Base-by-base conservation (phyloP, 2,113 vertebrate species). In the Triplophysa rosa region DNA sequence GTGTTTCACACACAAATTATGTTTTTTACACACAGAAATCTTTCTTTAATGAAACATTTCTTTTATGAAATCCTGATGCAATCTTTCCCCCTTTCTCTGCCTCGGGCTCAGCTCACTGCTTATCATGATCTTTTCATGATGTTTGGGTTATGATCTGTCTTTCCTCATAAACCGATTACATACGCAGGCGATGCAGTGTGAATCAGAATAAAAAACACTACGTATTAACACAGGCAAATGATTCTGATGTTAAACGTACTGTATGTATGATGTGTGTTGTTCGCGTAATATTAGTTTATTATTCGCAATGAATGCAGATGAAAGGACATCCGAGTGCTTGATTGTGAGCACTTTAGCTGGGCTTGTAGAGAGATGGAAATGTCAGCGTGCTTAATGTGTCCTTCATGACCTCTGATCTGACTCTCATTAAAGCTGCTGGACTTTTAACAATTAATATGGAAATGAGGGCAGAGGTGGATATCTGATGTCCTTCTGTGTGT, bases 401-500 rank as follows among this genome's bases (percentile, higher is more conserved):
- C 70, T 72, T n/a, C 14, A 13, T 72, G 70, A 72, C 70, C 68
- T 58, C 52, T 0, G 52, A n/a, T 29, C 49, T 71, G 68, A 71
- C 33, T 72, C 70, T 72, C n/a, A 59, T 72, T 72, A 72, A 72
- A 72, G 13, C 70, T 42, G 54, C 70, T 14, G 0, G 33, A 33
- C n/a, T 72, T 72, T 59, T 42, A n/a, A 40, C 54, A 61, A 72
- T 59, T 72, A 61, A 59, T 72, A 72, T 72, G 70, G 29, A 72
- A 72, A 72, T 72, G 8, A 72, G 54, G 17, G 58, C 12, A 72
- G 70, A 72, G 70, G 54, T 37, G 40, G 33, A 59, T 72, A 72
- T 72, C 70, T 72, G 70, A 72, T 72, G 70, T 59, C 70, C 70
- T 72, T 72, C 29, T 72, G 54, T 13, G 70, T 72, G 54, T 72